Base-by-base conservation (phyloP, 2,888 invertebrate genomes). In the Perizoma flavofasciatum region DNA sequence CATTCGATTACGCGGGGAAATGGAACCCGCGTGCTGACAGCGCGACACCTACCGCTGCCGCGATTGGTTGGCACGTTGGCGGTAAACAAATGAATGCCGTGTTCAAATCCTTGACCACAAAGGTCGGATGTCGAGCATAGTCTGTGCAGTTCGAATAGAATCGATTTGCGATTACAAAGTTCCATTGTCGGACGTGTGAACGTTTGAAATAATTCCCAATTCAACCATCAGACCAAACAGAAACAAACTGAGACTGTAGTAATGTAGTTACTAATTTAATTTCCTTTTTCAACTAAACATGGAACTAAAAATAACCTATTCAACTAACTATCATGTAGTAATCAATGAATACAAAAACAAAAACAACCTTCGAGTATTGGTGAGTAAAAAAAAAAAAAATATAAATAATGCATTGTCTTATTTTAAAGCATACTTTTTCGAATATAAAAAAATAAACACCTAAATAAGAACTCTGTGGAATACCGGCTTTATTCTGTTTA, bases 1-100 rank as follows among this genome's bases (percentile, higher is more conserved):
- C 90, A 91, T 91, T 88, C 85, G 88, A 88, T 89, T 89, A 88
- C 81, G 79, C 68, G 77, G 88, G 86, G 88, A 87, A 88, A 88
- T 86, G 87, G 86, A 81, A 81, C 82, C 79, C 79, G 74, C 78
- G 77, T 79, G 82, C 78, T 83, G 89, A 87, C 86, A 86, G 85
- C 82, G 78, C 77, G 79, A 77, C 89, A 89, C 88, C 87, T 86
- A 88, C 77, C 75, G 68, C 73, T 63, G 70, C 71, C 77, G 71
- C 71, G 63, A 62, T 63, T 65, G 81, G 79, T 69, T 73, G 69
- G 60, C 59, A 66, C 70, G 71, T 68, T 71, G 72, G 73, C 77
- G 74, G 71, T 75, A 81, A 81, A 84, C 83, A 80, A 84, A 85
- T 82, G 82, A 81, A 83, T 78, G 77, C 80, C 69, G 73, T 76